Evolutionary conservation across 2,888 invertebrate genomes (phyloP).

Genomic region (Choristoneura rosaceana): DNA sequence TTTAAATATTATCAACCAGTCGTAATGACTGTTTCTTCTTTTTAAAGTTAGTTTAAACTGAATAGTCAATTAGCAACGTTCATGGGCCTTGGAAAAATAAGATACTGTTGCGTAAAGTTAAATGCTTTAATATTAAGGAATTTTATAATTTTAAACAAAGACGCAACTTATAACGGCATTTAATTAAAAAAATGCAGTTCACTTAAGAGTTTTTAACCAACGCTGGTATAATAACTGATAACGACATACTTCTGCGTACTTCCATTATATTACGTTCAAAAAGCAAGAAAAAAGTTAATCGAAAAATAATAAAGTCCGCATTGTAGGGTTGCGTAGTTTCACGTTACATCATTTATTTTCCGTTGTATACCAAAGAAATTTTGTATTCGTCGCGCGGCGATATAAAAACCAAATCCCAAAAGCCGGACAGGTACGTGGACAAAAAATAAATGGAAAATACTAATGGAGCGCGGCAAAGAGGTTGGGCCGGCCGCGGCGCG

Average conservation of each 20-base stretch:
- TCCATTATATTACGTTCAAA: constrained; percentile 40
- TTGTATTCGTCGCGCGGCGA: constrained; percentile 81
- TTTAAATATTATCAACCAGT: constrained; percentile 35
- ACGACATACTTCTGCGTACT: constrained; percentile 41
- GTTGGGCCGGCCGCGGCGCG: constrained; percentile 66
- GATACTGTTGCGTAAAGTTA: neutral
- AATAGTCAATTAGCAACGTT: constrained; percentile 23
- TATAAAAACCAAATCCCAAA: constrained; percentile 82
- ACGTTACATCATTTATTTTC: constrained; percentile 80
- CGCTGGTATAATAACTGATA: constrained; percentile 42
- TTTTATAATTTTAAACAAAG: neutral
- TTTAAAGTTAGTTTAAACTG: constrained; percentile 19
- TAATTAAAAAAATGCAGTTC: constrained; percentile 16
- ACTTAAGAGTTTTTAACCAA: constrained; percentile 14
- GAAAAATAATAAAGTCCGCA: constrained; percentile 69
- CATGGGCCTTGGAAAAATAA: constrained; percentile 20
- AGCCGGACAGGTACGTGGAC: constrained; percentile 84
- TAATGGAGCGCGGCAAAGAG: constrained; percentile 82
- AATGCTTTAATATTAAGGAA: neutral
- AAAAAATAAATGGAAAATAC: constrained; percentile 86
- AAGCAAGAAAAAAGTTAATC: constrained; percentile 64
- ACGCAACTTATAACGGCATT: constrained; percentile 7
- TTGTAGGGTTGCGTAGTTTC: constrained; percentile 64
- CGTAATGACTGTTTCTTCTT: constrained; percentile 29
- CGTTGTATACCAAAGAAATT: constrained; percentile 77